Percentiles rank a stretch among this genome's conserved stretches.
These are phyloP conservation scores for Calidris pygmaea DNA, from an alignment of 2,113 vertebrate species.

Conservation along the genomic window DNA sequence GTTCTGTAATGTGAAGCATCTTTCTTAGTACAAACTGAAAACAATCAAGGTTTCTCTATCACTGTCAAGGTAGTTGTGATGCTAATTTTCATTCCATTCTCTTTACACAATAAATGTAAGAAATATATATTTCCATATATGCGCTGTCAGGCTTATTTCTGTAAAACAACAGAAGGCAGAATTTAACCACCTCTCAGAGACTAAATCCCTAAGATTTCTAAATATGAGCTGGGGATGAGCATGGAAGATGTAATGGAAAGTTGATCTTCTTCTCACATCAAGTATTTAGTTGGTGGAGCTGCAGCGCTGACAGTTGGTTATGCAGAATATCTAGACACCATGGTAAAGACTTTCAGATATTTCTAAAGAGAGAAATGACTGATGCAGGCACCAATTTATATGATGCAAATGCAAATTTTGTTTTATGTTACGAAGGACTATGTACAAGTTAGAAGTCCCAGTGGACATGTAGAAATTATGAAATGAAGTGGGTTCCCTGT, in stretches of 20 bases:
- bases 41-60: neutral
- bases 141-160: neutral
- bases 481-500: neutral
- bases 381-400: neutral
- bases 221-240: neutral
- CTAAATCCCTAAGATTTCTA: neutral
- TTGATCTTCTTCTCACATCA: neutral
- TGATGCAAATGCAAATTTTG: neutral
- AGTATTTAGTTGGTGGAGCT: neutral
- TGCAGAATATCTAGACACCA: neutral
- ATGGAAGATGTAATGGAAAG: neutral
- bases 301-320: neutral
- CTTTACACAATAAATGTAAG: neutral
- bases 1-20: neutral
- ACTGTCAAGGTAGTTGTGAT: neutral
- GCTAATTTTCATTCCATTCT: neutral
- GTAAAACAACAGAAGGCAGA: neutral
- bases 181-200: neutral
- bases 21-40: conserved; percentile 9
- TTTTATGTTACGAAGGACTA: neutral
- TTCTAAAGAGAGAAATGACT: neutral
- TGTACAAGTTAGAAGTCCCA: neutral
- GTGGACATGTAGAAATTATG: neutral
- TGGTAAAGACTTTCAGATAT: neutral
- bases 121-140: neutral